Conservation (phyloP, 2,797 vertebrate species). For the Zonotrichia albicollis region DNA sequence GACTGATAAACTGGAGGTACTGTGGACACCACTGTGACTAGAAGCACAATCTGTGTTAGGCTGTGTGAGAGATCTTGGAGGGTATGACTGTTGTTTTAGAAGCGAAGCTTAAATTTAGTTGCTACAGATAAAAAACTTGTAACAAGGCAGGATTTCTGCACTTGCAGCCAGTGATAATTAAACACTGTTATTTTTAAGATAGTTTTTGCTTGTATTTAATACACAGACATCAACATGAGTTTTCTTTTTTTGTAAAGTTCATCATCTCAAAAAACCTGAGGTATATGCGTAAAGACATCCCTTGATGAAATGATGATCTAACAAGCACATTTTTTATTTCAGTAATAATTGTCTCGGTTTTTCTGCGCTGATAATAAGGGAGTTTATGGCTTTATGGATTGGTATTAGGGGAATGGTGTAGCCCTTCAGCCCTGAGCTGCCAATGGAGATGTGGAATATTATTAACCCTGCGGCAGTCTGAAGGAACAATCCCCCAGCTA, state of each 20-base stretch:
- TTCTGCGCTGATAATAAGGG: not conserved
- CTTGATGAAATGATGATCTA: not conserved
- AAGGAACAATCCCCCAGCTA: not conserved
- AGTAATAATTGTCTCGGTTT: not conserved
- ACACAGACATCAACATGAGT: not conserved
- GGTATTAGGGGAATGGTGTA: not conserved
- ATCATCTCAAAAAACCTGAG: not conserved
- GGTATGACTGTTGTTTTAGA: not conserved
- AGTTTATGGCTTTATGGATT: not conserved
- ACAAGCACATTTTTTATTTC: not conserved
- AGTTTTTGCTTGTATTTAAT: not conserved
- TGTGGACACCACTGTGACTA: constrained; percentile 7
- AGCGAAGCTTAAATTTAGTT: not conserved
- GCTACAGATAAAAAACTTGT: not conserved
- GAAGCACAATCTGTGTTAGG: not conserved
- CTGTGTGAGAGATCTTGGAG: not conserved
- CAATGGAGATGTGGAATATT: not conserved
- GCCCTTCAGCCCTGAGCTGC: not conserved
- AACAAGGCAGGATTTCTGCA: not conserved
- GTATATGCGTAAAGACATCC: not conserved
- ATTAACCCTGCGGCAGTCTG: not conserved
- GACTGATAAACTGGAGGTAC: constrained; percentile 98
- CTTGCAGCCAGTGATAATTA: not conserved
- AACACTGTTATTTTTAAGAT: not conserved
- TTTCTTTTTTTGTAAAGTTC: not conserved